Evolutionary conservation across 2,888 invertebrate species (phyloP), one percentile per base, ranked within the genome.

Genomic region (Drosophila nigricruria): DNA sequence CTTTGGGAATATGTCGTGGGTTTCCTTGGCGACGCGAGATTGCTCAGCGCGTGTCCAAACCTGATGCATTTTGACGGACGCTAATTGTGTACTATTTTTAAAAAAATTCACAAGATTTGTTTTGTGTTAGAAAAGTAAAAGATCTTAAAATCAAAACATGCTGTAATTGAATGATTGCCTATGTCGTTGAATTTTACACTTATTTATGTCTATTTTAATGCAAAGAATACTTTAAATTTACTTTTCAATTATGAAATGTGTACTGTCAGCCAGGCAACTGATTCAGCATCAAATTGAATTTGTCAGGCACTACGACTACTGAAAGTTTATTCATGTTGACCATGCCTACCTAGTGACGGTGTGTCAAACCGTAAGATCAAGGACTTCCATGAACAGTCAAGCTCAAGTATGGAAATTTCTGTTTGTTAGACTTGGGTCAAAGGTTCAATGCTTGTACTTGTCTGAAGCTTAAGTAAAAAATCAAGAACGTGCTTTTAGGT

Each of bases 21-120:
- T 47, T 12, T 76, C 77, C 60, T 71, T 76, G 16, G 38, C 56
- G 8, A 30, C 8, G 20, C 47, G 45, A 0, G 1, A 5, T 12
- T 23, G 77, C 59, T 76, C 77, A 1, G 77, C 43, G 8, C 77
- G 77, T 5, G 54, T 4, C 77, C 80, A 77, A 12, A 63, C 53
- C 6, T 16, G n/a, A 34, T 70, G 50, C 77, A 77, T 76, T 0
- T 42, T 61, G 3, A 8, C 12, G 10, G 16, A 6, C n/a, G 25
- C 14, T 27, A 5, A n/a, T 54, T 18, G 1, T 4, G 3, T 18
- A 8, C 5, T 20, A 20, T 12, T n/a, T n/a, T 18, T 0, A 14
- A 20, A 14, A 2, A 5, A 18, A 49, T 20, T 18, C 18, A 20
- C 18, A 20, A 20, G 12, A 20, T 20, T 32, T 18, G 5, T 16